Evolutionary conservation across 1,140 invertebrate genomes (phyloP).

Genomic region (Neodiprion virginianus): DNA sequence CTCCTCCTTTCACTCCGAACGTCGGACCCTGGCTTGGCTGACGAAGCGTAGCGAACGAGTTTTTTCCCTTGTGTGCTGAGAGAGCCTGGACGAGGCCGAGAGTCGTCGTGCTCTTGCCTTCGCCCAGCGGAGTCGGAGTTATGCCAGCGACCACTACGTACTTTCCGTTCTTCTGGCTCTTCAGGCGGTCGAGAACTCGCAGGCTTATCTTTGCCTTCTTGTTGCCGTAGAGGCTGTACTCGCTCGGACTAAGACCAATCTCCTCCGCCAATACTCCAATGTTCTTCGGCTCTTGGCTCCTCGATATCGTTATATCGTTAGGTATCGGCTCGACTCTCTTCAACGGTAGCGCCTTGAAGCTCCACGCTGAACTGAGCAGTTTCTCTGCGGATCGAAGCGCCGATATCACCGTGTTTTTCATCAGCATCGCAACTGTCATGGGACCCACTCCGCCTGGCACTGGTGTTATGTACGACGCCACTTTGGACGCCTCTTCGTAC

Average conservation of each 20-base stretch:
- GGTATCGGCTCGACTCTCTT: constrained; percentile 73
- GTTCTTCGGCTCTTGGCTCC: constrained; percentile 87
- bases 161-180: constrained; percentile 78
- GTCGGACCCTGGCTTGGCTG: constrained; percentile 99
- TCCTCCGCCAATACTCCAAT: constrained; percentile 81
- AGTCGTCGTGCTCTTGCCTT: constrained; percentile 96
- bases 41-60: constrained; percentile 94
- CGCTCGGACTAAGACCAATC: constrained; percentile 81
- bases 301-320: constrained; percentile 90
- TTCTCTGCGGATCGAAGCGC: constrained; percentile 71
- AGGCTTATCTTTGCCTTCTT: constrained; percentile 96
- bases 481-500: constrained; percentile 78
- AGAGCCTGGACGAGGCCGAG: constrained; percentile 94
- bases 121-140: constrained; percentile 95
- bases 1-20: constrained; percentile 98
- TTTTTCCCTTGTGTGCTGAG: constrained; percentile 81
- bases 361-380: constrained; percentile 69
- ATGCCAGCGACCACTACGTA: constrained; percentile 97
- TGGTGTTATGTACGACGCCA: constrained; percentile 92
- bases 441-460: constrained; percentile 98
- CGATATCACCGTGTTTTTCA: constrained; percentile 92
- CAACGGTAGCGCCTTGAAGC: constrained; percentile 68
- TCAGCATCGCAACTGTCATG: constrained; percentile 98
- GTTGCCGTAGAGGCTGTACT: constrained; percentile 90
- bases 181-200: constrained; percentile 79